Evolutionary conservation across 2,888 invertebrate genomes (phyloP).

Genomic region (Ptychoptera albimana): DNA sequence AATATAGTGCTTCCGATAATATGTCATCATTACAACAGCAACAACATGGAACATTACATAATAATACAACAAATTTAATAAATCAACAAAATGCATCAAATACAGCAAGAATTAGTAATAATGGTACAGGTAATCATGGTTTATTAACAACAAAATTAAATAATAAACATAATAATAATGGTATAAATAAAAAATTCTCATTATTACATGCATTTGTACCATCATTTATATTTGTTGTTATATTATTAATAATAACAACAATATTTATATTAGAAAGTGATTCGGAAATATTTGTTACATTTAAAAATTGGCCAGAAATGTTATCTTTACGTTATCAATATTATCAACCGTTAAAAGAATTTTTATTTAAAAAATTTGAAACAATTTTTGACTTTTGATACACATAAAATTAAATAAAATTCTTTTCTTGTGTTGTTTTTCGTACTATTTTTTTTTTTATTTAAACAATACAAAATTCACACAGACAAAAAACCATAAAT

Average conservation of each 20-base stretch:
- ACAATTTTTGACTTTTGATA: too few relatives aligned
- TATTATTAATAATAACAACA: slow-evolving; percentile 48
- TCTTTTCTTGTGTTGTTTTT: too few relatives aligned
- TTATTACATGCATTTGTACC: slow-evolving; percentile 59
- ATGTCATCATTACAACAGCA: slow-evolving; percentile 5
- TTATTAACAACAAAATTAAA: too few relatives aligned
- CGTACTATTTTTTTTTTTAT: too few relatives aligned
- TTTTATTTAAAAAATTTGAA: slow-evolving; percentile 27
- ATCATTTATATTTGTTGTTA: slow-evolving; percentile 56
- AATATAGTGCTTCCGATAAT: slow-evolving; percentile 1
- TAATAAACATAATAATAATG: too few relatives aligned
- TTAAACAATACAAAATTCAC: too few relatives aligned
- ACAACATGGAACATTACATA: slow-evolving; percentile 6
- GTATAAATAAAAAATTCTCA: slow-evolving; percentile 35
- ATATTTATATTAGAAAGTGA: slow-evolving; percentile 66
- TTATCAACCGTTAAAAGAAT: slow-evolving; percentile 71
- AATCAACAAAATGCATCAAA: slow-evolving; percentile 17
- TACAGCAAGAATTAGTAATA: slow-evolving; percentile 22
- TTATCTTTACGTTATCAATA: slow-evolving; percentile 58
- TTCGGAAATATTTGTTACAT: slow-evolving; percentile 47
- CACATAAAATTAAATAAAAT: too few relatives aligned
- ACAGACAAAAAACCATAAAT: too few relatives aligned
- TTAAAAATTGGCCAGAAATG: slow-evolving; percentile 65
- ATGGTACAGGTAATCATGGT: too few relatives aligned
- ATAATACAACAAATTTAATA: slow-evolving; percentile 14